Base-by-base conservation (phyloP, 1,140 invertebrate genomes). In the Papilio polytes region DNA sequence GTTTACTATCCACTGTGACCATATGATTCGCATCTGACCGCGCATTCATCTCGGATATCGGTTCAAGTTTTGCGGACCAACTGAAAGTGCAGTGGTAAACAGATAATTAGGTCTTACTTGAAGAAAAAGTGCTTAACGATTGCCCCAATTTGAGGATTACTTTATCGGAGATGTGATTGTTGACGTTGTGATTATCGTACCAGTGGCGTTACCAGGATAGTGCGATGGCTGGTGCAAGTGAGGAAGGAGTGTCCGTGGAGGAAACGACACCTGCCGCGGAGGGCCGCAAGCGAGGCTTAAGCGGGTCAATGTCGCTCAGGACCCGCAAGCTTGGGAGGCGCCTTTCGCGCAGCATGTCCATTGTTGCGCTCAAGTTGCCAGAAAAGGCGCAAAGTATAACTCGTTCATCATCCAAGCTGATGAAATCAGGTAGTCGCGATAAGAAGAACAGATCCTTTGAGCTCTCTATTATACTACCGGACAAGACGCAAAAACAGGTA, bases 401-500 rank as follows among this genome's bases (percentile, higher is more conserved):
- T 44, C 91, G 92, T 46, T 87, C 89, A 1, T 92, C 93, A 1
- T 90, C 93, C 0, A 94, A 94, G 80, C 87, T 92, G 22, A 91
- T 90, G 87, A 81, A 88, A 56, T 87, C 93, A 44, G 89, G 86
- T 15, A 89, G 86, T 77, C 86, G 89, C 1, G 94, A 95, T 82
- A 93, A 94, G 85, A 92, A 94, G 78, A 91, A 88, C 81, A 89
- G 93, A 80, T 87, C 93, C 4, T 95, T 96, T 81, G 95, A 96
- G 70, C 88, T 96, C 0, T 95, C 95, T 4, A 91, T 96, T 46
- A 96, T 96, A 82, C 92, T 96, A 15, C 96, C 96, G 7, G 96
- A 96, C 81, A 96, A 96, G 90, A 95, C 95, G 12, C 96, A 96
- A 83, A 94, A 92, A 94, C 95, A 96, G 92, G 96, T 96, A 92